Evolutionary conservation across 2,113 vertebrate genomes (phyloP).

Genomic region (Datnioides undecimradiatus): DNA sequence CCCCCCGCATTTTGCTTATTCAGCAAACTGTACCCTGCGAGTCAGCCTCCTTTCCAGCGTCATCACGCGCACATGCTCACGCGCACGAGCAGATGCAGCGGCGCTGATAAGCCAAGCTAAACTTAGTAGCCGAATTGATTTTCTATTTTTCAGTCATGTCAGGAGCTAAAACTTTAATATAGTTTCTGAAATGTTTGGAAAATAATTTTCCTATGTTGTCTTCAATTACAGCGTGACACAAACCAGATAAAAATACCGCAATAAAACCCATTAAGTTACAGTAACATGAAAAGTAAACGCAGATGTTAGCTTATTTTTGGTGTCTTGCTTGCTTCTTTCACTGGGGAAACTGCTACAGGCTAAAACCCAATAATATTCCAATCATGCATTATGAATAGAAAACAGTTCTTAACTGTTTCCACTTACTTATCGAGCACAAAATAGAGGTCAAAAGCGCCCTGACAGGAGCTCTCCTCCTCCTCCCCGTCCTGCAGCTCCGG

Average conservation of each 20-base stretch:
- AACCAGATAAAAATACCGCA: not conserved
- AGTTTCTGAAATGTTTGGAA: not conserved
- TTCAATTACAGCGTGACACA: not conserved
- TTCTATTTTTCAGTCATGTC: not conserved
- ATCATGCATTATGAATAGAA: constrained; percentile 5
- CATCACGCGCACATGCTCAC: constrained; percentile 13
- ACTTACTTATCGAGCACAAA: constrained; percentile 96
- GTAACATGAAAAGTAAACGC: not conserved
- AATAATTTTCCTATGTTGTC: not conserved
- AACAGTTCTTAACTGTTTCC: not conserved
- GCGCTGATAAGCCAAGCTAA: not conserved
- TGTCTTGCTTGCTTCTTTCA: not conserved
- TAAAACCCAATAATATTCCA: not conserved
- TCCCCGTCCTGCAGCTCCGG: constrained; percentile 75
- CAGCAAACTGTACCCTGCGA: constrained; percentile 61
- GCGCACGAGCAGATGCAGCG: not conserved
- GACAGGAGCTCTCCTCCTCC: constrained; percentile 87
- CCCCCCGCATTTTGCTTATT: constrained; percentile 56
- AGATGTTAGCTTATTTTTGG: not conserved
- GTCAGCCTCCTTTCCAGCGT: constrained; percentile 48
- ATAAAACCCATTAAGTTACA: not conserved
- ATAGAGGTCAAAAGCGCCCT: constrained; percentile 93
- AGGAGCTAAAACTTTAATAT: not conserved
- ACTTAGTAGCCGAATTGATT: not conserved
- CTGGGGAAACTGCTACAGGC: not conserved